phyloP scores from a whole-genome alignment of 1,140 invertebrate species.

The Pemphigus obesinymphae region DNA sequence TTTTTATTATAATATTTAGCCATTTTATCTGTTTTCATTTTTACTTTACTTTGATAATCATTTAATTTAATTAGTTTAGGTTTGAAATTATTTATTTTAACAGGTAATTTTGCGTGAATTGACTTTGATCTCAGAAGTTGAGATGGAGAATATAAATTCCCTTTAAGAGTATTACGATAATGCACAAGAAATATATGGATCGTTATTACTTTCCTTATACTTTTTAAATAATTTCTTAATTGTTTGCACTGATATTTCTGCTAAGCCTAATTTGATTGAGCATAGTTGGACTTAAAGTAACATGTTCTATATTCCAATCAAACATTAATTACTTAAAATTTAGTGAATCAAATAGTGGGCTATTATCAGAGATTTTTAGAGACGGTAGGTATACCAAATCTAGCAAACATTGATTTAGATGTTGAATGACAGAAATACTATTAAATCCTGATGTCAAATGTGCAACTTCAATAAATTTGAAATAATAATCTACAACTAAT shows the following conservation, averaged over 20 bases:
- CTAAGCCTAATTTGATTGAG: conserved; percentile 42
- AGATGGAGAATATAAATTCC: not conserved
- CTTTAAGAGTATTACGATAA: conserved; percentile 21
- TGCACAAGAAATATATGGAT: conserved; percentile 34
- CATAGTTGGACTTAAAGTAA: conserved; percentile 29
- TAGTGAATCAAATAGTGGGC: conserved; percentile 39
- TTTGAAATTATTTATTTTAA: no score
- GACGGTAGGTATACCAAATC: conserved; percentile 48
- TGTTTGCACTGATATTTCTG: conserved; percentile 39
- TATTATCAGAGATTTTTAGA: conserved; percentile 48
- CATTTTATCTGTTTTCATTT: no score
- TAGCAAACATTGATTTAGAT: conserved; percentile 48
- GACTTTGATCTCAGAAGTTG: not conserved
- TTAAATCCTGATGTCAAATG: no score
- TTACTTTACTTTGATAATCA: no score
- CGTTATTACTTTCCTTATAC: not conserved
- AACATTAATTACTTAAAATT: conserved; percentile 41
- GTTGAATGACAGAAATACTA: conserved; percentile 21
- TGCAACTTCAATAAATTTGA: conserved; percentile 42
- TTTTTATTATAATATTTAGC: not conserved
- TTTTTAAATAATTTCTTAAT: conserved; percentile 42
- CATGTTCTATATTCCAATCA: conserved; percentile 30
- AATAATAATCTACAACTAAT: conserved; percentile 45
- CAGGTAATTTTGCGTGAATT: no score
- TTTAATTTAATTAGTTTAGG: no score